Evolutionary conservation across 2,888 invertebrate species (phyloP).

Genomic region (Beris chalybata): DNA sequence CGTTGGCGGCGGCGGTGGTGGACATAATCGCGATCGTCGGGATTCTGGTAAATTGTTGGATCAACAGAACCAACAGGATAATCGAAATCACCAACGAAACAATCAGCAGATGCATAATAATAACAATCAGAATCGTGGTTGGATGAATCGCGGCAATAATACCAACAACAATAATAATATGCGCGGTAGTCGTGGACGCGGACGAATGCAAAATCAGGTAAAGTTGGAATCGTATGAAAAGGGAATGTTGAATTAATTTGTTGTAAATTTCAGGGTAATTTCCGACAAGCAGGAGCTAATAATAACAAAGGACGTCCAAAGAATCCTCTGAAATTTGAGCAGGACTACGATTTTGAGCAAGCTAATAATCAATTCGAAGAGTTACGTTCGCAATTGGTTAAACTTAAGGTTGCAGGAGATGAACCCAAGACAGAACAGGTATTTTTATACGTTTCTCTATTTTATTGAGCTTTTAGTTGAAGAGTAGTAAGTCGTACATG

Average conservation of each 20-base stretch:
- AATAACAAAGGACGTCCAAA: constrained; percentile 60
- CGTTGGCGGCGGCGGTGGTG: constrained; percentile 34
- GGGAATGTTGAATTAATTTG: not conserved
- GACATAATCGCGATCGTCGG: constrained; percentile 52
- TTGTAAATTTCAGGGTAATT: constrained; percentile 46
- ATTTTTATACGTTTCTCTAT: constrained; percentile 40
- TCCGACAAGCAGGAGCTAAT: constrained; percentile 59
- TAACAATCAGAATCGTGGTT: constrained; percentile 49
- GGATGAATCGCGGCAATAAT: constrained; percentile 54
- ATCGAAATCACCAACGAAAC: constrained; percentile 51
- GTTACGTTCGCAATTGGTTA: constrained; percentile 80
- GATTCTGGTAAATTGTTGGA: constrained; percentile 53
- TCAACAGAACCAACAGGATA: constrained; percentile 48
- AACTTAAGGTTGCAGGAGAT: constrained; percentile 71
- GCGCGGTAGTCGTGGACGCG: constrained; percentile 51
- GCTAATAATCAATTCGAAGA: constrained; percentile 97
- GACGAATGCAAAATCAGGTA: constrained; percentile 50
- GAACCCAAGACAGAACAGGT: constrained; percentile 60
- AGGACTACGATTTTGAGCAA: constrained; percentile 98
- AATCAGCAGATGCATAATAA: constrained; percentile 50
- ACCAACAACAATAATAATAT: constrained; percentile 56
- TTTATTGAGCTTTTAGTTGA: not conserved
- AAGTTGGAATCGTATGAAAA: not conserved
- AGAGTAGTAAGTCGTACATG: too few relatives aligned
- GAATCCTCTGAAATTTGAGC: constrained; percentile 87